Evolutionary conservation across 2,888 invertebrate genomes (phyloP), one percentile per base, ranked within the genome.

Genomic region (Yponomeuta evonymella): DNA sequence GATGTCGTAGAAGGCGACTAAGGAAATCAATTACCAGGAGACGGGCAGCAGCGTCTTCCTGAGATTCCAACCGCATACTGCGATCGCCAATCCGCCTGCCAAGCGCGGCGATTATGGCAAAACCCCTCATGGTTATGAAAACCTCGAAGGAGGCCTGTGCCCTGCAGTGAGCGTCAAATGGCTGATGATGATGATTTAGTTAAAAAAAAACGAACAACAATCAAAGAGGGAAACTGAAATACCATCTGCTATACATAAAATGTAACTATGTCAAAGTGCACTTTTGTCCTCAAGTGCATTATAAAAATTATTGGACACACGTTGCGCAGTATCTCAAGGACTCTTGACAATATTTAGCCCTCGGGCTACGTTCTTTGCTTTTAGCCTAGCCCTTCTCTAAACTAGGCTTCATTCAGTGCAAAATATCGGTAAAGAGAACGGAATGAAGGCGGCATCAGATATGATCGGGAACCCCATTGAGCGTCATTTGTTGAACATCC

Each of bases 251-350:
- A 5, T 64, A 64, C 43, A 67, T 11, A 68, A 5, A 33, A 33
- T 33, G 33, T 33, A 33, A 48, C 5, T 51, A 23, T n/a, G 11
- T 9, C 62, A 33, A 75, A 82, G 79, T 75, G 72, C 73, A 80
- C 75, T 81, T 82, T 72, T 69, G 76, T 74, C 74, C 62, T 82
- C 74, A 76, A 85, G 87, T 76, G 84, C 75, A 77, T 82, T 87
- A 85, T 85, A 86, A 87, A 88, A 88, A 85, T 88, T 86, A 88
- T 82, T 75, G 79, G 79, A 76, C 81, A 83, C 84, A 85, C 80
- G 81, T 81, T 79, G 76, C 73, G 72, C 73, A 74, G 73, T 72
- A 73, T 78, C 74, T 72, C 64, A 76, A 87, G 86, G 73, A 79
- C 80, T 74, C 88, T 88, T 76, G 71, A 79, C 80, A 79, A 80